Base-by-base conservation (phyloP, 2,113 vertebrate genomes). In the Sisor rabdophorus region DNA sequence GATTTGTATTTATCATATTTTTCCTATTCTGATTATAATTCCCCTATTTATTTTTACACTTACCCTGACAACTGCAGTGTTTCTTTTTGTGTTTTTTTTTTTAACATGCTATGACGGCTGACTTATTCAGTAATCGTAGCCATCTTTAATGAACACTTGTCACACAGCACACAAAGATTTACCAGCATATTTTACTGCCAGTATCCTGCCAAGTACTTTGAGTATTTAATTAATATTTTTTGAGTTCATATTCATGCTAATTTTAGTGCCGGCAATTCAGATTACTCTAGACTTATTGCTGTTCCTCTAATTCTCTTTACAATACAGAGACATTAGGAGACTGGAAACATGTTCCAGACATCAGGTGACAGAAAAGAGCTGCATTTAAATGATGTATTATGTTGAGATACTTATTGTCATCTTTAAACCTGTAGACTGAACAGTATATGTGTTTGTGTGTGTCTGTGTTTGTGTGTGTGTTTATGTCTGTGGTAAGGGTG, bases 401-500 rank as follows among this genome's bases (percentile, higher is more conserved):
- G 40, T 28, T 60, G 24, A 73, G 55, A 50, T 75, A n/a, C 53
- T 53, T 64, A 63, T 75, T 47, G 28, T 74, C 32, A 72, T 72
- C 40, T 73, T 74, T 74, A 74, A 64, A 40, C 2, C 30, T 55
- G 50, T 16, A 54, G 60, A 75, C 20, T 54, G 50, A 67, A 20
- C 60, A 52, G 60, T 73, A 44, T 73, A 17, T 44, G 54, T 26
- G 17, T 44, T 6, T 36, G 24, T 70, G 56, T 24, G 65, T 56
- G 47, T 44, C 1, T 56, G 47, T 73, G 48, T 52, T 22, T 48
- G 20, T 56, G n/a, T 74, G 22, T 54, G 1, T 67, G 50, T 30
- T 20, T 72, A 44, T 65, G 72, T 75, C 20, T 30, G 71, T 55
- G 28, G 73, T 16, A 48, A 40, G 20, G 65, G 65, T 81, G 80